These are phyloP conservation scores for Scolopax rusticola DNA, from an alignment of 2,797 vertebrate genomes.

Conservation along the genomic window DNA sequence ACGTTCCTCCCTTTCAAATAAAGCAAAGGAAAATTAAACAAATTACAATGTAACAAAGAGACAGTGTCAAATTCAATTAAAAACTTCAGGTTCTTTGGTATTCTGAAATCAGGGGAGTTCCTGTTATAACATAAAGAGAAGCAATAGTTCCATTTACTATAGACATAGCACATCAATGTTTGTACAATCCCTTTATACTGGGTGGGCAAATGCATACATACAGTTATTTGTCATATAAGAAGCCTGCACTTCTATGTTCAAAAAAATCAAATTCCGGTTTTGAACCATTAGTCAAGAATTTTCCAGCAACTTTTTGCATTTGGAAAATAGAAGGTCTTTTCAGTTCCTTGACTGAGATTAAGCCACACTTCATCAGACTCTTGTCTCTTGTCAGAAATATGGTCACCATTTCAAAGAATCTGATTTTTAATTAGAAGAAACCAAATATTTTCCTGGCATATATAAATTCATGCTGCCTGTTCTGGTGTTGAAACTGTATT, in stretches of 20 bases:
- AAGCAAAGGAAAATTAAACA: neutral
- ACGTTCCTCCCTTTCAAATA: neutral
- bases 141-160: neutral
- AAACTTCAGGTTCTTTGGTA: neutral
- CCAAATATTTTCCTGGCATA: neutral
- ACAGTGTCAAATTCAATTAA: slow-evolving; percentile 4
- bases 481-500: neutral
- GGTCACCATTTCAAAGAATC: neutral
- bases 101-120: neutral
- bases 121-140: neutral
- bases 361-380: neutral
- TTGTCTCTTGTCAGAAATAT: neutral
- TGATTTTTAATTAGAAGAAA: neutral
- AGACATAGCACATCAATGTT: neutral
- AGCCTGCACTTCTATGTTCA: neutral
- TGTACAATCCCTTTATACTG: neutral
- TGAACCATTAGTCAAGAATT: neutral
- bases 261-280: neutral
- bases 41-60: neutral
- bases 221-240: neutral
- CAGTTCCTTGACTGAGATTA: neutral
- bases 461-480: neutral
- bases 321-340: neutral
- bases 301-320: neutral
- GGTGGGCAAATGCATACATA: neutral